These are phyloP conservation scores for Acrossocheilus fasciatus DNA, from an alignment of 2,797 vertebrate species.

Conservation along the genomic window DNA sequence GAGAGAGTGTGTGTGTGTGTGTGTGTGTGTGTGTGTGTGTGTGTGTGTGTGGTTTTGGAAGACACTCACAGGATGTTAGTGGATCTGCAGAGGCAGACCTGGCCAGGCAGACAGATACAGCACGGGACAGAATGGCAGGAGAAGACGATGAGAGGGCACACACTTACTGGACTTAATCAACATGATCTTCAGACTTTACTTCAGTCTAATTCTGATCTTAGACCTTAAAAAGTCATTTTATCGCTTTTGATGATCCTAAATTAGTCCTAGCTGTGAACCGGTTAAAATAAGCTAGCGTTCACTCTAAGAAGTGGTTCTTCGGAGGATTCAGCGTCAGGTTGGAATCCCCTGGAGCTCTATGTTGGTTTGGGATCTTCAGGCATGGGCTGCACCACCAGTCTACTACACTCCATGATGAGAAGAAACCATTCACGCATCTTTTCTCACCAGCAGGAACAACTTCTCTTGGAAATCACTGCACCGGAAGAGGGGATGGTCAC, in stretches of 20 bases:
- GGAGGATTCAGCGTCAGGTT: not conserved
- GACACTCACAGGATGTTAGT: slow-evolving; percentile 47
- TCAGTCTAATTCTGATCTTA: no score
- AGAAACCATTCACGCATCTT: slow-evolving; percentile 93
- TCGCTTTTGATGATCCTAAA: not conserved
- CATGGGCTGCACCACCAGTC: slow-evolving; percentile 96
- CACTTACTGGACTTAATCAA: not conserved
- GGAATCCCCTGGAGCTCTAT: not conserved
- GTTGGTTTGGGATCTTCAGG: slow-evolving; percentile 75
- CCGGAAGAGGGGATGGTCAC: slow-evolving; percentile 85
- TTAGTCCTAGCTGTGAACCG: not conserved
- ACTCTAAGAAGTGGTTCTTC: not conserved
- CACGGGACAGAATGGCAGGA: not conserved
- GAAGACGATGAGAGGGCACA: not conserved
- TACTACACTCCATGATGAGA: slow-evolving; percentile 92
- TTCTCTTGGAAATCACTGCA: slow-evolving; percentile 87
- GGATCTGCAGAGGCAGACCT: slow-evolving; percentile 31
- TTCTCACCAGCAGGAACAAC: slow-evolving; percentile 86
- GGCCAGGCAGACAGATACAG: not conserved
- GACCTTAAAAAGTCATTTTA: not conserved
- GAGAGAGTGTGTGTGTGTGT: slow-evolving; percentile 48
- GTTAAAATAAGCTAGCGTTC: not conserved
- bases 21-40: slow-evolving; percentile 42
- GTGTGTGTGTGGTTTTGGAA: slow-evolving; percentile 61
- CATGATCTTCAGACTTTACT: not conserved